Evolutionary conservation across 2,113 vertebrate species (phyloP), one percentile per base, ranked within the genome.

Genomic region (Meriones unguiculatus): DNA sequence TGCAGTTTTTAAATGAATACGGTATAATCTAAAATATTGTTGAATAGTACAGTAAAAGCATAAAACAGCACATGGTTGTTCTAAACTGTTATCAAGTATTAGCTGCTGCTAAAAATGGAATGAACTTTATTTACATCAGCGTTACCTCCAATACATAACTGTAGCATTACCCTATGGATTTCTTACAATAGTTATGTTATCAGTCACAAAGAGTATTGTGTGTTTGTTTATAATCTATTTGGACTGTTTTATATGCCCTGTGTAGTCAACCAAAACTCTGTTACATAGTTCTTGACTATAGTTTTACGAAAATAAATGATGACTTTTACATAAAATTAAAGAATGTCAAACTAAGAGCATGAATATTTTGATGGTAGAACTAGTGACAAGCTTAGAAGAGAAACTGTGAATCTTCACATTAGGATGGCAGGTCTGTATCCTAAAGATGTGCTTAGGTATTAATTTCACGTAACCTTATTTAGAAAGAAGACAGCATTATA

Each of bases 101-200:
- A n/a, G 9, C 0, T 18, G 8, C 3, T 52, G 35, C 0, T 57
- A n/a, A 17, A 11, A 41, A 14, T 46, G 10, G n/a, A 8, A 2
- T 46, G 18, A 30, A 81, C 2, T 52, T 52, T 72, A 15, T 13
- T 72, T 73, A 73, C 1, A 72, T 14, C 22, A 73, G 7, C 0
- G 7, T 64, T 11, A 64, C 0, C 20, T 73, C 54, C 35, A 24
- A 70, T 20, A 73, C 17, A 10, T 28, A 7, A n/a, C 11, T 10
- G 73, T 46, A 8, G 2, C 20, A 24, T 81, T 62, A 10, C 5
- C 14, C 1, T 65, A 50, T 25, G 30, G 10, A 4, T 52, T 64
- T 80, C 6, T 5, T 65, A 10, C 18, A 4, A 13, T n/a, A n/a
- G 0, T 38, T 2, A 50, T 22, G 4, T 52, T 12, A 80, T 64